Evolutionary conservation across 1,140 invertebrate genomes (phyloP), one percentile per base, ranked within the genome.

Genomic region (Telenomus remus): DNA sequence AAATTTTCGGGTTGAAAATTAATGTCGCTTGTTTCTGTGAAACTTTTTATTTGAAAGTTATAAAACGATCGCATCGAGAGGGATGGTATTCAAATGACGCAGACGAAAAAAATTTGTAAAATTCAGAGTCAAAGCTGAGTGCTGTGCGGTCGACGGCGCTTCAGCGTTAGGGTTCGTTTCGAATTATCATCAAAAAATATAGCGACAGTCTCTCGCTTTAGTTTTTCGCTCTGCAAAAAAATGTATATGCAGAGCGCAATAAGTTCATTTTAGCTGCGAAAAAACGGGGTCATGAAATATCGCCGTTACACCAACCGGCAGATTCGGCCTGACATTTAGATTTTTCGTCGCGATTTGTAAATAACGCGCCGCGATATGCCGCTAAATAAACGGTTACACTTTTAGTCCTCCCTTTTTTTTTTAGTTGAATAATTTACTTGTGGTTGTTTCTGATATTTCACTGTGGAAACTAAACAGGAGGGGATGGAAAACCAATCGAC

Each of bases 261-360:
- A 66, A 57, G 64, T 66, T 66, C 53, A 48, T 66, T 57, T 68
- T 49, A 44, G 49, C 53, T 48, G 56, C 55, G 60, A 9, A 27
- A 55, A 69, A 69, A 69, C 54, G 16, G 50, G 51, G 39, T 81
- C 35, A 81, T 83, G 14, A 87, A 84, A 49, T 82, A 81, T 59
- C 83, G 84, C 2, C 83, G 82, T 81, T 79, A 79, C 5, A 83
- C 79, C n/a, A 81, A 81, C 0, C 83, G 81, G 5, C 81, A 79
- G 9, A 81, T 80, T 4, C 80, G 84, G 39, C 39, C 42, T 54
- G 47, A 59, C 60, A 42, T 64, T 57, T 64, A 54, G 69, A 49
- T 72, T 53, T 64, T 64, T 34, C 42, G 3, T 59, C 13, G 55
- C 48, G 11, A 72, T 64, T 48, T 64, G 59, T 72, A 72, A 72